Evolutionary conservation across 92 coral and sea anemone species (phyloP), one percentile per base, ranked within the genome.

Genomic region (Actinernus sp.): DNA sequence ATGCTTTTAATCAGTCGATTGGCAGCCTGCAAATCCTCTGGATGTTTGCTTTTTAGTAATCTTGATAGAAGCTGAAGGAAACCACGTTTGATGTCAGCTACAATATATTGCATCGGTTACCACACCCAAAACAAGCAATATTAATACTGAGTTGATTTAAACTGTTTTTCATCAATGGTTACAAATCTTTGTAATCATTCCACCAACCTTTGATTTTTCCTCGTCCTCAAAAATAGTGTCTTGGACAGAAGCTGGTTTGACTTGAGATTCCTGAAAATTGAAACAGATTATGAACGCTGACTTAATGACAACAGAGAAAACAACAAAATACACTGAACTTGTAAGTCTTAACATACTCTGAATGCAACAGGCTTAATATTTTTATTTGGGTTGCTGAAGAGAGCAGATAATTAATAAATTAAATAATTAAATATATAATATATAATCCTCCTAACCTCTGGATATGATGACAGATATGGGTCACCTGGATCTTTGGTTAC

Each of bases 151-250:
- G n/a, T n/a, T n/a, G n/a, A n/a, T n/a, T n/a, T n/a, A n/a, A n/a
- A n/a, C n/a, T n/a, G n/a, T n/a, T n/a, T n/a, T n/a, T n/a, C n/a
- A n/a, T n/a, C n/a, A n/a, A n/a, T n/a, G n/a, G n/a, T n/a, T n/a
- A n/a, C n/a, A 30, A 16, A 22, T 8, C 23, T 60, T 29, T 58
- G n/a, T n/a, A n/a, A n/a, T n/a, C n/a, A n/a, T n/a, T n/a, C n/a
- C n/a, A n/a, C n/a, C n/a, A n/a, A 94, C 97, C 97, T 91, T 94
- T 63, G 97, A 73, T 71, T 94, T 94, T 50, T 94, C 98, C 53
- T 90, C 96, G 71, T 94, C 97, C 50, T 84, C 88, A 76, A 94
- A 94, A 32, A 84, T 62, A 29, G 97, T 89, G 59, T 86, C 92
- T 52, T 88, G 22, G 2, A 58, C 78, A 17, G 86, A 71, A 26